phyloP scores from a whole-genome alignment of 1,140 invertebrate genomes.

The Drosophila punjabiensis region DNA sequence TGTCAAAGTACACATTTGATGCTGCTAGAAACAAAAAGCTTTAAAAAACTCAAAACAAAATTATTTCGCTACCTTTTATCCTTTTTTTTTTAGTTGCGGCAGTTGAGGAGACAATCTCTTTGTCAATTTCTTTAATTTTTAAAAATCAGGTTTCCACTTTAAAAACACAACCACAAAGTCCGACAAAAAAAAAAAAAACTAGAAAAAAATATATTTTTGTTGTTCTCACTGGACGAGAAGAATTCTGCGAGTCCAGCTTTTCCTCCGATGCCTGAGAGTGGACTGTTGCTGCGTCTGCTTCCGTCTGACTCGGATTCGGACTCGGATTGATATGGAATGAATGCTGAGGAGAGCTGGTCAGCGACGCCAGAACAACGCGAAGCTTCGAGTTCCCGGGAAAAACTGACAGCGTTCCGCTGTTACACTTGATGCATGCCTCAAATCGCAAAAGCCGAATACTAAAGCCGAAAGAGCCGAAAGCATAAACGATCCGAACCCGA shows the following conservation, averaged over 20 bases:
- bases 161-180: conserved; percentile 19
- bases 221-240: conserved; percentile 10
- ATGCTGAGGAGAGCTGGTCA: background rate
- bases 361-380: conserved; percentile 56
- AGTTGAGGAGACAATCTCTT: background rate
- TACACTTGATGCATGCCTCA: conserved; percentile 84
- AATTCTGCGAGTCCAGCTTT: conserved; percentile 10
- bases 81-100: background rate
- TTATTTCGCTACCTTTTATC: conserved; percentile 3
- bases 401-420: conserved; percentile 68
- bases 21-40: background rate
- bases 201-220: conserved; percentile 11
- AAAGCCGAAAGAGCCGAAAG: conserved; percentile 3
- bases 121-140: background rate
- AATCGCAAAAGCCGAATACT: conserved; percentile 10
- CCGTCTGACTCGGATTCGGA: conserved; percentile 6
- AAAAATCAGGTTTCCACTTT: background rate
- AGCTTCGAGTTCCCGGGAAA: conserved; percentile 83
- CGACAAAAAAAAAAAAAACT: background rate
- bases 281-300: conserved; percentile 5
- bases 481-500: conserved; percentile 25
- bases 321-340: conserved; percentile 2
- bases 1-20: background rate
- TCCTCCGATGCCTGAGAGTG: conserved; percentile 7
- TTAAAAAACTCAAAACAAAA: background rate